Base-by-base conservation (phyloP, 2,888 invertebrate species). In the Parelbella ahira region DNA sequence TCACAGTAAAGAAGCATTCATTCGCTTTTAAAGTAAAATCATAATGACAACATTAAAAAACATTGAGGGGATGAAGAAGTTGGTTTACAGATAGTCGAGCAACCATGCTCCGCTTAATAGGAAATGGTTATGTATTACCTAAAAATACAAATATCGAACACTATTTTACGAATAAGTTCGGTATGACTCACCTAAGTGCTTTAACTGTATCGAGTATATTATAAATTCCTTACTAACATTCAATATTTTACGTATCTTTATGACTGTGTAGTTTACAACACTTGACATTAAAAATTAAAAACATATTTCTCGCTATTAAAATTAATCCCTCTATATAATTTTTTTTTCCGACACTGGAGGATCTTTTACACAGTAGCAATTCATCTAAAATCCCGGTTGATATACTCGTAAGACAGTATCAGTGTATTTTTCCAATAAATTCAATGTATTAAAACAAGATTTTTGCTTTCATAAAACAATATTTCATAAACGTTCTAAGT, bases 111-210 rank as follows among this genome's bases (percentile, higher is more conserved):
- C 7, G 25, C 5, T 27, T 21, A 18, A 15, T 24, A 32, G 32
- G 32, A 39, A 39, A 39, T 25, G 24, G 18, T 33, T 27, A 20
- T 20, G 32, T 25, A 19, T 29, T 25, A 39, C 39, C 23, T 18
- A 42, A 34, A 23, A 42, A 34, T 33, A 34, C 21, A 28, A 34
- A 42, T 13, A 23, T 34, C 23, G 34, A 34, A 28, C 23, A 34
- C 42, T 42, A 42, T 34, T 42, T 18, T 23, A 20, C 15, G 30
- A 32, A 10, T 20, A 34, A 34, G 42, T 42, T 42, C 34, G 42
- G 28, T 15, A 34, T 42, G 23, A 23, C 42, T 47, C 36, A 58
- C 58, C 57, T 51, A 58, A 38, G 45, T 42, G 47, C 44, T 19
- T 44, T 30, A 45, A 47, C 37, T 37, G 43, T 44, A 44, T 46